Evolutionary conservation across 2,888 invertebrate genomes (phyloP).

Genomic region (Dynastes hyllus): DNA sequence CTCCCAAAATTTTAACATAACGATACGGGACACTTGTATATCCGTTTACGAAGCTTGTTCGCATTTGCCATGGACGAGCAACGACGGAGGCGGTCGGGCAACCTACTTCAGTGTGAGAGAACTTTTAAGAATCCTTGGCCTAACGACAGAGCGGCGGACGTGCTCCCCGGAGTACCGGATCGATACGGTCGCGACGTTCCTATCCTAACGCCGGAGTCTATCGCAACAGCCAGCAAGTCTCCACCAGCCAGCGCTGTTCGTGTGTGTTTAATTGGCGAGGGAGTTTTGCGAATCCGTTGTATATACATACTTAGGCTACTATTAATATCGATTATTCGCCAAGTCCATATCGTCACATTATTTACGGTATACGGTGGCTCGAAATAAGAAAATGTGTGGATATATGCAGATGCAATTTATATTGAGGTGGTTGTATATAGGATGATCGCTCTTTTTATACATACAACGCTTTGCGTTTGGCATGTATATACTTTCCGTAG

Average conservation of each 20-base stretch:
- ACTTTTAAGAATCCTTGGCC: slow-evolving; percentile 42
- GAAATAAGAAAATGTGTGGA: no score
- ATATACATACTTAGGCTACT: slow-evolving; percentile 13
- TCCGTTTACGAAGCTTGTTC: neutral
- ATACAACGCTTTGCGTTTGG: no score
- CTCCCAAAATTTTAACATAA: no score
- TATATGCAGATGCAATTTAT: no score
- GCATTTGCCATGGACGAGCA: neutral
- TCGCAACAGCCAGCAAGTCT: slow-evolving; percentile 48
- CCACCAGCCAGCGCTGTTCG: slow-evolving; percentile 43
- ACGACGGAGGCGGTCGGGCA: neutral
- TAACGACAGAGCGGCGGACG: slow-evolving; percentile 24
- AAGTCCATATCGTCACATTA: slow-evolving; percentile 31
- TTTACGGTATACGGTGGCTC: neutral
- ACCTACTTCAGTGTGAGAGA: slow-evolving; percentile 2
- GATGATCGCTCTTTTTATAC: no score
- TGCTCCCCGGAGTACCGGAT: slow-evolving; percentile 39
- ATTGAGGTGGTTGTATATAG: no score
- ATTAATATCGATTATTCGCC: slow-evolving; percentile 35
- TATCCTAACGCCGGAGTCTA: slow-evolving; percentile 49
- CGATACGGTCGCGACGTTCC: slow-evolving; percentile 54
- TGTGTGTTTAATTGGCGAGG: slow-evolving; percentile 29
- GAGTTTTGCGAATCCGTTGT: slow-evolving; percentile 22
- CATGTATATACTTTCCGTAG: no score
- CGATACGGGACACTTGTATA: neutral